These are phyloP conservation scores for Dendronephthya gigantea DNA, from an alignment of 64 coral and sea anemone genomes.

Conservation along the genomic window DNA sequence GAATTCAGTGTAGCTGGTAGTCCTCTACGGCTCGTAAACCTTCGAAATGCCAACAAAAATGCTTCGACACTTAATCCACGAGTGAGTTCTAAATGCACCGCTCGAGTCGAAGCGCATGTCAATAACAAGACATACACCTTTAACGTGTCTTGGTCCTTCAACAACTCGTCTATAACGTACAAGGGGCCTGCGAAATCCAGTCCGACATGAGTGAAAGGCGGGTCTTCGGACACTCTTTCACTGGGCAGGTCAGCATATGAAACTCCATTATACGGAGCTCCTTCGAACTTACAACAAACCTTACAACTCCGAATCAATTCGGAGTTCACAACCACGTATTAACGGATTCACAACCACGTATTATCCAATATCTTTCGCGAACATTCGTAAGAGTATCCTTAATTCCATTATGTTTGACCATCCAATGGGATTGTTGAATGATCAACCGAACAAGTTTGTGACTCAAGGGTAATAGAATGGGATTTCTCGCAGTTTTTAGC, in stretches of 20 bases:
- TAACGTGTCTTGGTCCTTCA: not conserved
- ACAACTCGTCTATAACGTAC: not conserved
- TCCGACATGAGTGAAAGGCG: slow-evolving; percentile 34
- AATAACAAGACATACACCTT: slow-evolving; percentile 25
- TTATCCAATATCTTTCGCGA: not conserved
- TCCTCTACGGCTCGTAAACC: too few relatives aligned
- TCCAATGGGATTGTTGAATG: not conserved
- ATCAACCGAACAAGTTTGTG: not conserved
- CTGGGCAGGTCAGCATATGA: not conserved
- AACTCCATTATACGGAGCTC: not conserved
- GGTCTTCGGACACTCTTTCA: slow-evolving; percentile 37
- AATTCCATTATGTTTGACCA: not conserved
- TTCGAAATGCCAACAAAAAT: slow-evolving; percentile 11
- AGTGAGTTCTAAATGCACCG: slow-evolving; percentile 23
- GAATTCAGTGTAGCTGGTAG: too few relatives aligned
- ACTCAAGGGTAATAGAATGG: slow-evolving; percentile 18
- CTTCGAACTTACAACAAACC: not conserved
- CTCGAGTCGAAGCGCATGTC: slow-evolving; percentile 7
- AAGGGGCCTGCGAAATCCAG: slow-evolving; percentile 26
- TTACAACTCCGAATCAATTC: slow-evolving; percentile 12
- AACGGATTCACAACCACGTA: not conserved
- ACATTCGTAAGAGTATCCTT: not conserved
- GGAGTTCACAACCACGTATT: too few relatives aligned
- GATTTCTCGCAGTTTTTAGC: not conserved
- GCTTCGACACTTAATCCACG: not conserved